phyloP scores from a whole-genome alignment of 1,140 invertebrate genomes.

The Ips typographus region DNA sequence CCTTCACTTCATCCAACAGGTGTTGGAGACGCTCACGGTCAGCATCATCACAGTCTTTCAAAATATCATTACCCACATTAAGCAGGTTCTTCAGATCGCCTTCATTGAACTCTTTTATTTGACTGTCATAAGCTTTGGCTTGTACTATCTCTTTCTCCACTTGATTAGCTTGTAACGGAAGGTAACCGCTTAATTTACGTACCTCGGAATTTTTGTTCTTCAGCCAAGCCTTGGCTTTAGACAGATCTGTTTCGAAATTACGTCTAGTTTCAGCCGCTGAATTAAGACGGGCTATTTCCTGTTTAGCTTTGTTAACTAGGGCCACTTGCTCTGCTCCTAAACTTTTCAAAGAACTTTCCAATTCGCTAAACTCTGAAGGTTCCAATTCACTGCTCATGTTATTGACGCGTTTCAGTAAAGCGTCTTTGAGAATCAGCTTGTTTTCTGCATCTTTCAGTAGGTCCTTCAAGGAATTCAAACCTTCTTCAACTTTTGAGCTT shows the following conservation, averaged over 20 bases:
- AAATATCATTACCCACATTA: slow-evolving; percentile 71
- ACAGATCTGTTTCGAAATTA: slow-evolving; percentile 75
- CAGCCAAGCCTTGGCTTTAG: slow-evolving; percentile 77
- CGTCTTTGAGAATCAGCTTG: slow-evolving; percentile 79
- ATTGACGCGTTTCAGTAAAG: slow-evolving; percentile 77
- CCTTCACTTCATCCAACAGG: slow-evolving; percentile 66
- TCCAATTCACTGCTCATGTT: slow-evolving; percentile 86
- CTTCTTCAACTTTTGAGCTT: slow-evolving; percentile 71
- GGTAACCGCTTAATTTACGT: slow-evolving; percentile 71
- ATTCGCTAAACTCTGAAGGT: slow-evolving; percentile 69
- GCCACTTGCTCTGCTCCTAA: slow-evolving; percentile 71
- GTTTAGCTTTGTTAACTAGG: slow-evolving; percentile 68
- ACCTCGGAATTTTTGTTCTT: slow-evolving; percentile 74
- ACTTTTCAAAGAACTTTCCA: slow-evolving; percentile 67
- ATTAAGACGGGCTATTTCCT: slow-evolving; percentile 70
- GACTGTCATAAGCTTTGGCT: slow-evolving; percentile 70
- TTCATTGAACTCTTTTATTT: slow-evolving; percentile 78
- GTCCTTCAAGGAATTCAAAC: slow-evolving; percentile 68
- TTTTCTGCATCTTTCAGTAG: slow-evolving; percentile 81
- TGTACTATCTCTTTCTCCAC: slow-evolving; percentile 78
- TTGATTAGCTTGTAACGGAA: slow-evolving; percentile 70
- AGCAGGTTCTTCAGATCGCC: slow-evolving; percentile 72
- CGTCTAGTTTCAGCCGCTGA: slow-evolving; percentile 68
- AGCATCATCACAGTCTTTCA: slow-evolving; percentile 77
- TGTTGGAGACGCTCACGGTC: slow-evolving; percentile 66